Conservation (phyloP, 2,113 vertebrate genomes). For the Todiramphus chloris region DNA sequence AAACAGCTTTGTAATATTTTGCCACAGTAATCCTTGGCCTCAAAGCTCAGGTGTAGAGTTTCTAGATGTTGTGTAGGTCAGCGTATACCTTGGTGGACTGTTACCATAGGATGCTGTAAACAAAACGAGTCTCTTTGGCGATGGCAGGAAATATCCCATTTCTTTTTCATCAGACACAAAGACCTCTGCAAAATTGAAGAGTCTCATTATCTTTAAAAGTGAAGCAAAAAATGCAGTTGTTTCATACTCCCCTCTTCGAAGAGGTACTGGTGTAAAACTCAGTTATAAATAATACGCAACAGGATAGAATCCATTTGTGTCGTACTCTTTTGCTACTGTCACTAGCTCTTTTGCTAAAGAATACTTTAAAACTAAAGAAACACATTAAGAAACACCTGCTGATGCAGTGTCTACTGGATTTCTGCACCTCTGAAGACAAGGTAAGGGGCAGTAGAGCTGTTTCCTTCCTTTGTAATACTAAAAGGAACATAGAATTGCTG, state of each 20-base stretch:
- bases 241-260: not conserved
- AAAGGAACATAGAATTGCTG: no score
- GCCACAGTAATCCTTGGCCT: conserved; percentile 8
- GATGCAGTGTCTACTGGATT: not conserved
- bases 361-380: not conserved
- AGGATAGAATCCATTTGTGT: not conserved
- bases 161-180: not conserved
- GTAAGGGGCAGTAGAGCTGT: not conserved
- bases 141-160: not conserved
- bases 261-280: not conserved
- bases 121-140: conserved; percentile 31
- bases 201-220: not conserved
- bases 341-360: not conserved
- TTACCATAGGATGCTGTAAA: conserved; percentile 35
- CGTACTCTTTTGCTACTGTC: not conserved
- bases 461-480: not conserved
- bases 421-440: not conserved
- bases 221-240: not conserved
- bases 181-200: not conserved
- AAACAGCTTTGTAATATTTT: not conserved
- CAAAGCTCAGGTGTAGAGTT: not conserved
- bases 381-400: not conserved
- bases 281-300: not conserved
- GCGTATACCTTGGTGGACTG: conserved; percentile 21
- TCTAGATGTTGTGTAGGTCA: conserved; percentile 34